Base-by-base conservation (phyloP, 1,140 invertebrate species). In the Drosophila yakuba region DNA sequence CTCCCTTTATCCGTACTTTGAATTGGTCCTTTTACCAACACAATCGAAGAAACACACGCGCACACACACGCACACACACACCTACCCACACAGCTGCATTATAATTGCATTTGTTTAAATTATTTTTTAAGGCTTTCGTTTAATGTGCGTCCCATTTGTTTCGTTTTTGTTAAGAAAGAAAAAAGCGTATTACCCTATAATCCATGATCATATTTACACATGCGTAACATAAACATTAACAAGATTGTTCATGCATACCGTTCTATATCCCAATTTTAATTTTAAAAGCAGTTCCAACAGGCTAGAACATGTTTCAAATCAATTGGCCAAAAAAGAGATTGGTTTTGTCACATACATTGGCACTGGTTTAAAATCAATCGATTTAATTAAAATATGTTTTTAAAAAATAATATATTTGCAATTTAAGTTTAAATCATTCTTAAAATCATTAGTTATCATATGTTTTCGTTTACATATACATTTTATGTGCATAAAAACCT, bases 121-220 rank as follows among this genome's bases (percentile, higher is more conserved):
- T 78, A 50, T 54, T 54, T 54, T 45, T 2, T 75, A 81, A 66
- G 56, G 56, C 56, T 73, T 71, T 67, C 58, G 44, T 77, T 55
- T 39, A 43, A 20, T 74, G 32, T 32, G 50, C 38, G 50, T 28
- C 28, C 58, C 3, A 39, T 39, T 39, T 52, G 35, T 64, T 66
- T 54, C 35, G 25, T 75, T 25, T 66, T 58, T 39, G 20, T 39
- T 61, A 50, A 50, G 36, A 39, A 20, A 17, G 41, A 43, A 38
- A 51, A 23, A 23, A 23, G 23, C 17, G 2, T 25, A 4, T 3
- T 25, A 25, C 23, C 2, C 23, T 25, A 4, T 4, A 25, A 25
- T 4, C 23, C 4, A 25, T 25, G 25, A 25, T 32, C 32, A 32
- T 32, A 32, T 8, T 32, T 32, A 32, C 32, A 32, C 32, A 32